These are phyloP conservation scores for Chromis chromis DNA, from an alignment of 2,797 vertebrate genomes.

Conservation along the genomic window DNA sequence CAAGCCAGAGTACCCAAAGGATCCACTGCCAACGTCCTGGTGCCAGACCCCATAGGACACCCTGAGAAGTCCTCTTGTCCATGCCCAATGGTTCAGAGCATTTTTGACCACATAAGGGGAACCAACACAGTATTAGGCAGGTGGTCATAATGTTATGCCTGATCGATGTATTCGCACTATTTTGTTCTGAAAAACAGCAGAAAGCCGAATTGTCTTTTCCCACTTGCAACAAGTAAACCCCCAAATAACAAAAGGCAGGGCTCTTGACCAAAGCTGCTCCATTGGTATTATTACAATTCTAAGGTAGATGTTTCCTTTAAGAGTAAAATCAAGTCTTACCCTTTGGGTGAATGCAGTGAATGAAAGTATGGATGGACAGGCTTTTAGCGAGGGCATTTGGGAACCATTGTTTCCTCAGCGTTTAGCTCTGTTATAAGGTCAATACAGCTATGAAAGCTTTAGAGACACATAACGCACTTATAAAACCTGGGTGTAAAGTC, in stretches of 20 bases:
- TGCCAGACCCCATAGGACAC: too few relatives aligned
- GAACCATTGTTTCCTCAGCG: conserved; percentile 51
- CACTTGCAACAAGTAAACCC: neutral
- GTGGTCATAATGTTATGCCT: too few relatives aligned
- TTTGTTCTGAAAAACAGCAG: too few relatives aligned
- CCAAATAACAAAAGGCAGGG: too few relatives aligned
- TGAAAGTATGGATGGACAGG: conserved; percentile 37
- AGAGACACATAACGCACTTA: conserved; percentile 49
- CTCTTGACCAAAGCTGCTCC: neutral
- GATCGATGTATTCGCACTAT: too few relatives aligned
- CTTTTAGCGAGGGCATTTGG: conserved; percentile 54
- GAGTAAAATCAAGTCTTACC: conserved; percentile 17
- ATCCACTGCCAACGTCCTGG: too few relatives aligned
- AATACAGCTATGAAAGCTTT: conserved; percentile 65
- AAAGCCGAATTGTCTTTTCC: neutral
- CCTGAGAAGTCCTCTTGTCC: too few relatives aligned
- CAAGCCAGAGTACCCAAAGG: too few relatives aligned
- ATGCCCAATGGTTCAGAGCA: too few relatives aligned
- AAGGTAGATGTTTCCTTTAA: conserved; percentile 17
- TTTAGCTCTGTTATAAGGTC: conserved; percentile 68
- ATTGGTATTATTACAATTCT: conserved; percentile 3
- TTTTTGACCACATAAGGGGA: too few relatives aligned
- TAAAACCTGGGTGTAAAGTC: conserved; percentile 51
- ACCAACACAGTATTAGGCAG: too few relatives aligned
- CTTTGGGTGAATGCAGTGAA: conserved; percentile 30